A percentile compares a stretch with the other conserved stretches of the same genome.
Evolutionary conservation across 1,140 invertebrate genomes (phyloP).

Genomic region (Brachionus paranguensis): DNA sequence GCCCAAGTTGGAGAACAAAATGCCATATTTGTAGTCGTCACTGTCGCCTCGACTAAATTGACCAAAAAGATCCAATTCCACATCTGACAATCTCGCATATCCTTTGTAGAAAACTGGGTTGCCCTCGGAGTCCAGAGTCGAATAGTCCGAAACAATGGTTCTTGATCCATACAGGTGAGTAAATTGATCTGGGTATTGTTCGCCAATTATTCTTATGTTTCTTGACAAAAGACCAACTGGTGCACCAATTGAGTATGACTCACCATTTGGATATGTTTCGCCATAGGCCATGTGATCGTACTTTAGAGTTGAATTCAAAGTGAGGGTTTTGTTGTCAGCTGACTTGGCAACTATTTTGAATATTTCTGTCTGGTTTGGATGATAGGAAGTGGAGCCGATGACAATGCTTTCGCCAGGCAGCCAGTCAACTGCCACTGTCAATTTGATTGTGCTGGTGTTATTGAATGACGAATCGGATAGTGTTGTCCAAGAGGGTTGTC

Average conservation of each 20-base stretch:
- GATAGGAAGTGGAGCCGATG: background rate
- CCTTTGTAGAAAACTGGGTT: background rate
- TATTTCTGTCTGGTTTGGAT: slow-evolving; percentile 27
- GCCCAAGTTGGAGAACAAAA: slow-evolving; percentile 6
- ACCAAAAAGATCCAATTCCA: slow-evolving; percentile 8
- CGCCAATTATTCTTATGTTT: slow-evolving; percentile 50
- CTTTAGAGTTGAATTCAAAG: background rate
- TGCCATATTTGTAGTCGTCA: slow-evolving; percentile 25
- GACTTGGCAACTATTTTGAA: slow-evolving; percentile 9
- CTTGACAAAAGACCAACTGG: slow-evolving; percentile 52
- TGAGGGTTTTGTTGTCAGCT: slow-evolving; percentile 1
- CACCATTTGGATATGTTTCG: slow-evolving; percentile 16
- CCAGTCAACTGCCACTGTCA: background rate
- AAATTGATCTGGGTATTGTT: slow-evolving; percentile 44
- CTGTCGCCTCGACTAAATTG: background rate
- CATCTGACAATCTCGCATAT: background rate
- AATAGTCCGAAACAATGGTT: slow-evolving; percentile 44
- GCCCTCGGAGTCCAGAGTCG: background rate
- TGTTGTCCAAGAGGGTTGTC: slow-evolving; percentile 1
- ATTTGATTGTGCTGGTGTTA: background rate
- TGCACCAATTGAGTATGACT: slow-evolving; percentile 43
- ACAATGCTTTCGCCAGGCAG: slow-evolving; percentile 44
- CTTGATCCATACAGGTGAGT: slow-evolving; percentile 50
- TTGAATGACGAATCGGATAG: background rate
- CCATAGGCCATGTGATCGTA: background rate